Evolutionary conservation across 2,113 vertebrate genomes (phyloP).

Genomic region (Andinoacara biseriatus): DNA sequence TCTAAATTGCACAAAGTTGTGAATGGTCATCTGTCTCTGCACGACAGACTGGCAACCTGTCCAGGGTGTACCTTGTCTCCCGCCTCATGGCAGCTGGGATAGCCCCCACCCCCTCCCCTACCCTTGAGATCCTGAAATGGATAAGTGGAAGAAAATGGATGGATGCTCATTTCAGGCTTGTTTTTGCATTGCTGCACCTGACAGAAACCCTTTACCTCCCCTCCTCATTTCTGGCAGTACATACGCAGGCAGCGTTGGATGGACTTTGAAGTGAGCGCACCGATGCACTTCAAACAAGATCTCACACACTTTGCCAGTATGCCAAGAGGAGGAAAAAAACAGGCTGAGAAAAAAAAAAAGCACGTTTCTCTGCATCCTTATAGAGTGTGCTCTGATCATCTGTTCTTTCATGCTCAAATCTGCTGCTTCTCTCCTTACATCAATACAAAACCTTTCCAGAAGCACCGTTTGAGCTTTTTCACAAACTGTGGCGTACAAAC

Average conservation of each 20-base stretch:
- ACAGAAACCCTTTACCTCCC: constrained; percentile 13
- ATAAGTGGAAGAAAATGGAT: no score
- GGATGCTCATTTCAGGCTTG: background rate
- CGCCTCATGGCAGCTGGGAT: no score
- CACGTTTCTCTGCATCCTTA: constrained; percentile 39
- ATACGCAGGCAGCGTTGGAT: constrained; percentile 10
- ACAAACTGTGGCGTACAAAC: background rate
- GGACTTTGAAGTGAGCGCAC: constrained; percentile 58
- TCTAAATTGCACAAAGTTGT: no score
- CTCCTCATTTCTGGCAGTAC: background rate
- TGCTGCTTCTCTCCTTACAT: constrained; percentile 21
- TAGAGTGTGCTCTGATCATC: constrained; percentile 42
- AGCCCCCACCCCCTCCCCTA: no score
- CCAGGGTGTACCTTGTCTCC: no score
- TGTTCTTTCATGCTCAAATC: constrained; percentile 26
- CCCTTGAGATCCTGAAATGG: no score
- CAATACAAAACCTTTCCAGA: constrained; percentile 8
- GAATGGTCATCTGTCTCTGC: no score
- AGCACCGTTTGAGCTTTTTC: constrained; percentile 10
- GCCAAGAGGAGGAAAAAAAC: constrained; percentile 5
- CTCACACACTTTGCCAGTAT: constrained; percentile 30
- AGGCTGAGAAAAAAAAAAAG: background rate
- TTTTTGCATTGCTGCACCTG: background rate
- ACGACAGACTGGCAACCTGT: no score
- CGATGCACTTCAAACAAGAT: constrained; percentile 61